A percentile compares a stretch with the other conserved stretches of the same genome.
Conservation (phyloP, 37 sponge, comb jelly and placozoan species). For the Chondrilla cf. caribensis region DNA sequence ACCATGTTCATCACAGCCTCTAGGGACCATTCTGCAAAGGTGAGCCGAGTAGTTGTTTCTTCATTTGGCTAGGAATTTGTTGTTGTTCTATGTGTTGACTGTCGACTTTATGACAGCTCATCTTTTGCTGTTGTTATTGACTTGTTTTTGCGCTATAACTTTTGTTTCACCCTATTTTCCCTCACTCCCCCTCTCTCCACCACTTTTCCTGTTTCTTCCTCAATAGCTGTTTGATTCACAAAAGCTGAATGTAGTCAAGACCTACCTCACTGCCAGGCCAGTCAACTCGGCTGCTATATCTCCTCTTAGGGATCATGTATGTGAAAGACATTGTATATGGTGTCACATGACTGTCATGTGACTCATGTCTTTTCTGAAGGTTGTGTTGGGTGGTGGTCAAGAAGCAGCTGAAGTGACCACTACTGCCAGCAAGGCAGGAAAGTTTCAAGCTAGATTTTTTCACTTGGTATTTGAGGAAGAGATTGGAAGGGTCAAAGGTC, state of each 20-base stretch:
- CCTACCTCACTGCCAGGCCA: slow-evolving; percentile 91
- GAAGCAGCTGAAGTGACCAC: slow-evolving; percentile 98
- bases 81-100: neutral
- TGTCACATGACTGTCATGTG: neutral
- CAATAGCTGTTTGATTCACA: slow-evolving; percentile 83
- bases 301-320: slow-evolving; percentile 86
- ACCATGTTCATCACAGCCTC: slow-evolving; percentile 90
- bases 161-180: neutral
- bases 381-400: slow-evolving; percentile 97
- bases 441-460: slow-evolving; percentile 97
- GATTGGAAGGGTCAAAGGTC: slow-evolving; percentile 98
- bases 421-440: slow-evolving; percentile 88
- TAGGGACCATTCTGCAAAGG: slow-evolving; percentile 90
- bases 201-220: neutral
- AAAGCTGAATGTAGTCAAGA: slow-evolving; percentile 74
- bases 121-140: neutral
- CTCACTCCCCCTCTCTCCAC: neutral
- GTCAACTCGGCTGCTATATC: slow-evolving; percentile 97
- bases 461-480: slow-evolving; percentile 97
- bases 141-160: neutral
- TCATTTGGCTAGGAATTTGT: too few species aligned
- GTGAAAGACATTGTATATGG: neutral
- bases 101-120: neutral
- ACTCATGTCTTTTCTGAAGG: slow-evolving; percentile 27
- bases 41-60: slow-evolving; percentile 14